Percentiles rank a stretch among this genome's conserved stretches.
Evolutionary conservation across 2,113 vertebrate genomes (phyloP).

Genomic region (Miniopterus natalensis): DNA sequence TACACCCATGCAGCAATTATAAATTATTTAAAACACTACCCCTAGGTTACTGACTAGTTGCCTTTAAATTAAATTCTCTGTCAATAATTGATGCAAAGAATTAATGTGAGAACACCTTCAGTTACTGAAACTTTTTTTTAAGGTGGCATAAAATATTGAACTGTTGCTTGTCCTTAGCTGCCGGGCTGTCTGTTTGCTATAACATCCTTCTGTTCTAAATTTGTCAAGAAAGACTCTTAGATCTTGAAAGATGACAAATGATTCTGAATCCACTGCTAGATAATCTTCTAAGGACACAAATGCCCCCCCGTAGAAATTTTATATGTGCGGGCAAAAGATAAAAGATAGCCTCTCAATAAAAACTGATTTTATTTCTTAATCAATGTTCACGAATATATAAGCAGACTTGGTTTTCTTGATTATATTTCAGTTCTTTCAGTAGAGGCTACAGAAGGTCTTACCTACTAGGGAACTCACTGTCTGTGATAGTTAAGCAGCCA

Average conservation of each 20-base stretch:
- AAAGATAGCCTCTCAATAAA: background rate
- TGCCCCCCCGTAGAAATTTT: slow-evolving; percentile 77
- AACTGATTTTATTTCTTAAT: background rate
- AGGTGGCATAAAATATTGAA: slow-evolving; percentile 92
- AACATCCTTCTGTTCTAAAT: slow-evolving; percentile 87
- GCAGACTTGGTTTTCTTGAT: background rate
- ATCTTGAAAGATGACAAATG: slow-evolving; percentile 88
- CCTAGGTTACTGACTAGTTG: slow-evolving; percentile 96
- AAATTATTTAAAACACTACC: slow-evolving; percentile 98
- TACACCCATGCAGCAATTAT: slow-evolving; percentile 94
- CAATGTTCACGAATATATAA: background rate
- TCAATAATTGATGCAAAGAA: slow-evolving; percentile 99
- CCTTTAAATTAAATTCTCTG: slow-evolving; percentile 98
- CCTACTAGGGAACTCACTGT: background rate
- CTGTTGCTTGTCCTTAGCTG: slow-evolving; percentile 89
- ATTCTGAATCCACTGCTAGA: slow-evolving; percentile 77
- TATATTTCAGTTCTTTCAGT: background rate
- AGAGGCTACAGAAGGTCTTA: background rate
- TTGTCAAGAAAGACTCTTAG: slow-evolving; percentile 88
- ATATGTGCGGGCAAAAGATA: slow-evolving; percentile 47
- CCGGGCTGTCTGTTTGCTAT: slow-evolving; percentile 87
- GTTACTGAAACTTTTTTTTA: slow-evolving; percentile 92
- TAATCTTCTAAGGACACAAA: slow-evolving; percentile 83
- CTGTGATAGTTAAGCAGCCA: background rate
- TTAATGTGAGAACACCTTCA: slow-evolving; percentile 97